Evolutionary conservation across 1,140 invertebrate species (phyloP).

Genomic region (Drosophila pruinosa): DNA sequence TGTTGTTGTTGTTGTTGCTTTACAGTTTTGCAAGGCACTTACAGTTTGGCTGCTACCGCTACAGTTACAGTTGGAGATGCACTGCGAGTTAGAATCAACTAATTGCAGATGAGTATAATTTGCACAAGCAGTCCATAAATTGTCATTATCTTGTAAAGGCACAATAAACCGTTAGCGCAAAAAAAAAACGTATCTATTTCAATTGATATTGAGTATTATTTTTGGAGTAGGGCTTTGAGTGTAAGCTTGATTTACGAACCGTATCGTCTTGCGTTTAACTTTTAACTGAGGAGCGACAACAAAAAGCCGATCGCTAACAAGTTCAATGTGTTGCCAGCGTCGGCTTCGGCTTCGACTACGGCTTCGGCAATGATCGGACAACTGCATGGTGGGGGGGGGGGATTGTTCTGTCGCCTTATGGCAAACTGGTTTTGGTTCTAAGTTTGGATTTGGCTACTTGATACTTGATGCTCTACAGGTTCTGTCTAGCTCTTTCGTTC

Average conservation of each 20-base stretch:
- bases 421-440: conserved; percentile 34
- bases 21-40: not conserved
- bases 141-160: conserved; percentile 53
- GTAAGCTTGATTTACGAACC: conserved; percentile 39
- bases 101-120: conserved; percentile 70
- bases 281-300: conserved; percentile 53
- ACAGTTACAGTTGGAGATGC: not conserved
- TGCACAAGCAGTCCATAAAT: conserved; percentile 72
- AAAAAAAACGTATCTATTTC: conserved; percentile 19
- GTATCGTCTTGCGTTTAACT: conserved; percentile 53
- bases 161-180: conserved; percentile 13
- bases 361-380: not conserved
- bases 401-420: conserved; percentile 1
- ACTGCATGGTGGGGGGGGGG: not conserved
- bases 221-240: not conserved
- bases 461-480: conserved; percentile 3
- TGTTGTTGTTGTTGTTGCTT: too few relatives aligned
- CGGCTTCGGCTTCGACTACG: not conserved
- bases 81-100: not conserved
- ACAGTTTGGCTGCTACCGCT: not conserved
- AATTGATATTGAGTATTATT: not conserved
- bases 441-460: not conserved
- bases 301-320: conserved; percentile 34
- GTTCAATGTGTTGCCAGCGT: conserved; percentile 38
- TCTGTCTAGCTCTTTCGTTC: not conserved